Evolutionary conservation across 2,888 invertebrate species (phyloP), one percentile per base, ranked within the genome.

Genomic region (Oscheius myriophilus): DNA sequence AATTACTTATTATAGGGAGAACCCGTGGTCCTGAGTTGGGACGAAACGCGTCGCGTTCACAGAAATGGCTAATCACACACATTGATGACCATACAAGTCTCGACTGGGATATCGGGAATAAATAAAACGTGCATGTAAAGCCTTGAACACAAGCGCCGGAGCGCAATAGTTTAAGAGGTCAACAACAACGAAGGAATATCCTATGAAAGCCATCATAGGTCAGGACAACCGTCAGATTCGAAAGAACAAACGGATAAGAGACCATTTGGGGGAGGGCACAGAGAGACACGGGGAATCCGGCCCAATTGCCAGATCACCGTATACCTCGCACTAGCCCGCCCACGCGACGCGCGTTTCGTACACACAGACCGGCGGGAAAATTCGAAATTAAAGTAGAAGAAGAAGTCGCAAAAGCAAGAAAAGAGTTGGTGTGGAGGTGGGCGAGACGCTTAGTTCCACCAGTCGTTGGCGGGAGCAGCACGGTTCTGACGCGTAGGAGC

Each of bases 261-360:
- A 63, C 52, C 53, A 62, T 39, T 49, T 52, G 42, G 18, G 52
- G 63, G 52, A 52, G 63, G 63, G 53, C 63, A 63, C 63, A 63
- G 63, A 63, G 63, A 63, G 42, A 63, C 63, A 53, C 41, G 43
- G 63, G n/a, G 42, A 23, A 14, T 18, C n/a, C 25, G 42, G 58
- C 43, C 58, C 58, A 18, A 12, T 18, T 58, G 42, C 49, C 61
- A 61, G 61, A 58, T 57, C 55, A 66, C 66, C 53, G 51, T 42
- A 51, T 58, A 66, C 66, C 66, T 66, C 66, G 58, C 46, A 58
- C 66, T 18, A 66, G 67, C 53, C 67, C 59, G 45, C 67, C 51
- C 51, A 67, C 61, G 67, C 59, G 67, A 67, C 61, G 52, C 67
- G 61, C 67, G 59, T 16, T 26, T 57, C 58, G 66, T 39, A 42